Conservation (phyloP, 2,113 vertebrate genomes). For the Clupea harengus region DNA sequence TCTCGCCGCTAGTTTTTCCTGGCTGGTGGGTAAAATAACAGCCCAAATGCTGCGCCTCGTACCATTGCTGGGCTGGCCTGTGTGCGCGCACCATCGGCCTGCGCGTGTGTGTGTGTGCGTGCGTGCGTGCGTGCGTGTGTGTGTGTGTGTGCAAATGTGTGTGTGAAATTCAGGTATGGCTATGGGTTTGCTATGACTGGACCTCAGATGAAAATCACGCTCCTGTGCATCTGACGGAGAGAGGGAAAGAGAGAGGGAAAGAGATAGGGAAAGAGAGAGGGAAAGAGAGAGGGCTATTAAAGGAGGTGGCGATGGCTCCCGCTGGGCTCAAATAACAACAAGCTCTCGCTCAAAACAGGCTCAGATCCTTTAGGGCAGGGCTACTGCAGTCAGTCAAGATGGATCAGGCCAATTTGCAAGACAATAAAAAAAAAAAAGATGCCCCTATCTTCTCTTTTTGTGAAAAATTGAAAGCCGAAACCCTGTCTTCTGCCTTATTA, state of each 20-base stretch:
- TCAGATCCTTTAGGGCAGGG: not conserved
- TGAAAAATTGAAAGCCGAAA: constrained; percentile 9
- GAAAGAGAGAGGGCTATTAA: not conserved
- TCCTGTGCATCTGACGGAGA: not conserved
- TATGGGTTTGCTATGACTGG: not conserved
- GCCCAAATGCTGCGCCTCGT: not conserved
- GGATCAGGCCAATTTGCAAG: not conserved
- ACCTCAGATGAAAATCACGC: constrained; percentile 4
- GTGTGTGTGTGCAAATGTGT: too few relatives aligned
- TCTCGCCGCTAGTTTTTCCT: not conserved
- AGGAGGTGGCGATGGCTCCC: not conserved
- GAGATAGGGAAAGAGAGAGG: not conserved
- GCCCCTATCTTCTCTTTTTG: not conserved
- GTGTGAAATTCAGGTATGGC: not conserved
- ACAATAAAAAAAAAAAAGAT: constrained; percentile 5
- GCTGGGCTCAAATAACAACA: not conserved
- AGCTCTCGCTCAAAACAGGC: not conserved
- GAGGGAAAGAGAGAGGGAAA: not conserved
- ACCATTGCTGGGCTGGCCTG: not conserved
- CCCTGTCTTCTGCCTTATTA: not conserved
- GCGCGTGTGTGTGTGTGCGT: too few relatives aligned
- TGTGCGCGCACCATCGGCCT: not conserved
- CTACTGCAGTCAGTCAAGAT: not conserved
- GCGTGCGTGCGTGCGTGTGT: too few relatives aligned
- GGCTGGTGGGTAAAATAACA: not conserved